Percentiles rank a stretch among this genome's conserved stretches.
Conservation (phyloP, 2,113 vertebrate genomes). For the Pelvicachromis taeniatus region DNA sequence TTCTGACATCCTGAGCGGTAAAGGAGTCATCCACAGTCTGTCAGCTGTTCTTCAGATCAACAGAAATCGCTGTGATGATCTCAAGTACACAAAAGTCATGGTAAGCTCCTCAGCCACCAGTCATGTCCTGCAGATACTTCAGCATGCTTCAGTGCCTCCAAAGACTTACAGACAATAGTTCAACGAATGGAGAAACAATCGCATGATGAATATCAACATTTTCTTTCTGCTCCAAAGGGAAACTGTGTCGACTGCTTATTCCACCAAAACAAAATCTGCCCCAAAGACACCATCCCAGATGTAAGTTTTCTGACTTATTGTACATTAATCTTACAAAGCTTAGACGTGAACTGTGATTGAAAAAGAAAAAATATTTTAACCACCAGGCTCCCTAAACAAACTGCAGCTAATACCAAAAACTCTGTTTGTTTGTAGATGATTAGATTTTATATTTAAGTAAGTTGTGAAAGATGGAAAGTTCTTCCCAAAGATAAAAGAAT, state of each 20-base stretch:
- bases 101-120: background rate
- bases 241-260: constrained; percentile 56
- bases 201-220: background rate
- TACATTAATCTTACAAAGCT: background rate
- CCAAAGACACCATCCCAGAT: constrained; percentile 60
- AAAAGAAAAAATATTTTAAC: background rate
- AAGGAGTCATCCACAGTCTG: constrained; percentile 87
- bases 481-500: background rate
- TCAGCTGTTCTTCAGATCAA: constrained; percentile 81
- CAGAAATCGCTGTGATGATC: constrained; percentile 85
- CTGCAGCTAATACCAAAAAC: background rate
- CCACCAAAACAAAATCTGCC: constrained; percentile 63
- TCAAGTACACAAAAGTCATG: background rate
- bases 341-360: background rate
- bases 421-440: background rate
- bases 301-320: constrained; percentile 18
- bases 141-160: background rate
- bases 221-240: constrained; percentile 37
- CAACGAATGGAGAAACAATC: background rate
- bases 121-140: background rate
- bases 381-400: background rate
- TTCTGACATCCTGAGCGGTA: constrained; percentile 78
- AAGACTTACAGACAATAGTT: background rate
- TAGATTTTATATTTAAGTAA: background rate
- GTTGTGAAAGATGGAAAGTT: background rate